Conservation (phyloP, 2,888 invertebrate species). For the Perizoma affinitatum region DNA sequence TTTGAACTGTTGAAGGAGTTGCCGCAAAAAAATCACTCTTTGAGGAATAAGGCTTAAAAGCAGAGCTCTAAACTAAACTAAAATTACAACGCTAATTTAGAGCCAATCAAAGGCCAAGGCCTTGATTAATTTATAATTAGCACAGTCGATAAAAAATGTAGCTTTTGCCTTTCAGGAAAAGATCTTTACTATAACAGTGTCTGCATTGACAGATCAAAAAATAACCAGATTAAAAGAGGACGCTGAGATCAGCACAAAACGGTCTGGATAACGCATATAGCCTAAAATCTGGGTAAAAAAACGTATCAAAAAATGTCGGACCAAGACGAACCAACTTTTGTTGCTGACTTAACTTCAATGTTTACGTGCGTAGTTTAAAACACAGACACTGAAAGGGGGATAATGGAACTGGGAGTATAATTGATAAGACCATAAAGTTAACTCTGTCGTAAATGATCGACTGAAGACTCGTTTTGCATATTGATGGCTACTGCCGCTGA, state of each 20-base stretch:
- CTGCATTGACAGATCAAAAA: too few relatives aligned
- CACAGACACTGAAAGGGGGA: conserved; percentile 14
- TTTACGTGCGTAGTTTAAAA: conserved; percentile 18
- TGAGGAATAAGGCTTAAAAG: conserved; percentile 10
- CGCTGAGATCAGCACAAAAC: too few relatives aligned
- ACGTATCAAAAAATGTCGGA: too few relatives aligned
- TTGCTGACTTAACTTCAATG: conserved; percentile 9
- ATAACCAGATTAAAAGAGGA: too few relatives aligned
- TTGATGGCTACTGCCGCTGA: conserved; percentile 21
- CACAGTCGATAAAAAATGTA: conserved; percentile 20
- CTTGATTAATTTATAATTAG: conserved; percentile 36
- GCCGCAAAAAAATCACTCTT: conserved; percentile 12
- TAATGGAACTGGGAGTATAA: conserved; percentile 25
- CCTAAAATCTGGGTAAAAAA: too few relatives aligned
- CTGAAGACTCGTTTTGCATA: conserved; percentile 23
- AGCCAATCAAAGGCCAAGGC: conserved; percentile 33
- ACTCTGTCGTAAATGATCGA: conserved; percentile 27
- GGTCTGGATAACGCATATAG: too few relatives aligned
- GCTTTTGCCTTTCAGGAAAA: neutral
- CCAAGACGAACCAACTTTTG: neutral
- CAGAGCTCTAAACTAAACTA: conserved; percentile 17
- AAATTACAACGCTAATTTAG: conserved; percentile 31
- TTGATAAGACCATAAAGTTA: conserved; percentile 32
- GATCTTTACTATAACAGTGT: too few relatives aligned
- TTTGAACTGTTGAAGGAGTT: conserved; percentile 29